Evolutionary conservation across 2,888 invertebrate species (phyloP), one percentile per base, ranked within the genome.

Genomic region (Leptopilina drosophilae): DNA sequence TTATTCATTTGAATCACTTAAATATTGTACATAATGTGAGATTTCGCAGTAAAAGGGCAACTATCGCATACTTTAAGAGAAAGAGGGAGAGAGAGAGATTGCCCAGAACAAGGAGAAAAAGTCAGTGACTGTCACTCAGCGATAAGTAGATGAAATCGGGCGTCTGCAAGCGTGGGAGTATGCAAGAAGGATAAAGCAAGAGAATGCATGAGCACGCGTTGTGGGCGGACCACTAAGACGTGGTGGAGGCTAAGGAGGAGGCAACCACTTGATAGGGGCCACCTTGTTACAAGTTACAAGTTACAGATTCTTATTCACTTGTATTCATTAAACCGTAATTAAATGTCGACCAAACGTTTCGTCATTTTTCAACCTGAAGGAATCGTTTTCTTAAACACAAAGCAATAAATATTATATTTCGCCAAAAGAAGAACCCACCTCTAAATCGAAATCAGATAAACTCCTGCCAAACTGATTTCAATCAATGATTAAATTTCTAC

Each of bases 161-260:
- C 12, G 53, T 14, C 69, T 26, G 26, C 6, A 77, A 42, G 65
- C 77, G 80, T 79, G 80, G 80, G 78, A 81, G 79, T 80, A 77
- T 56, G 77, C 79, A 78, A 77, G 80, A 77, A 79, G 79, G 80
- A 78, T 81, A 69, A 64, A 80, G 42, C 42, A 42, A 42, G 42
- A 42, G 42, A 78, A 82, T 82, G 82, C 78, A 79, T 77, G 81
- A 80, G 81, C 80, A 80, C 81, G 81, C 80, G 78, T 80, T 88
- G 91, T 91, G 91, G 91, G 91, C 91, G 91, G 90, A 90, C 84
- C 90, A 88, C 84, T 84, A 84, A 84, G 82, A 89, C 88, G 88
- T 90, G 88, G 91, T 90, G 91, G 91, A 90, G 88, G 90, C 88
- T 89, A 86, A 89, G 87, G 87, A 89, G 90, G 90, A 90, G 91